Evolutionary conservation across 2,888 invertebrate species (phyloP).

Genomic region (Melieria crassipennis): DNA sequence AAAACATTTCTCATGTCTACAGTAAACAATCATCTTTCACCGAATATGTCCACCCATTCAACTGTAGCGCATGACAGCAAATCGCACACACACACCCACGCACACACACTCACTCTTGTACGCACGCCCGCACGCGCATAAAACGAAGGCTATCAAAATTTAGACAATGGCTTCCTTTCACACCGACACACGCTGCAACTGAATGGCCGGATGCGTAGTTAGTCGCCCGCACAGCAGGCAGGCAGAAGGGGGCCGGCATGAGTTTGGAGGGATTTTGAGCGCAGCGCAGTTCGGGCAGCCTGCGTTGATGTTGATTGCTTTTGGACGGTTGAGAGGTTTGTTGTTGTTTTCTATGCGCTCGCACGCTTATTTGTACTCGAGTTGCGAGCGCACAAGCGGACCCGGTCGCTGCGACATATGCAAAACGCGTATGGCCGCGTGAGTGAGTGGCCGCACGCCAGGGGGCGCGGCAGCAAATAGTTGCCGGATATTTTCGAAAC

Average conservation of each 20-base stretch:
- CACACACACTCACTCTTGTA: not conserved
- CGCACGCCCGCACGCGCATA: not conserved
- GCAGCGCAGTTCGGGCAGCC: not conserved
- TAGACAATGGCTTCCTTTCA: slow-evolving; percentile 12
- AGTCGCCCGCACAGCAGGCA: not conserved
- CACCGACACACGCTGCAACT: not conserved
- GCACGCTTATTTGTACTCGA: too few relatives aligned
- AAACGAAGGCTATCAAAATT: slow-evolving; percentile 20
- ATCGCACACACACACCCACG: not conserved
- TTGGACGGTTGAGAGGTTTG: not conserved
- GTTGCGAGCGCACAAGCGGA: too few relatives aligned
- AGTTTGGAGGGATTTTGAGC: not conserved
- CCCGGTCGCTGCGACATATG: too few relatives aligned
- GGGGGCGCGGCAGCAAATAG: too few relatives aligned
- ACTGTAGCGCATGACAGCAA: too few relatives aligned
- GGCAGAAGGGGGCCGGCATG: not conserved
- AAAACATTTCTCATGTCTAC: too few relatives aligned
- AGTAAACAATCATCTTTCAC: too few relatives aligned
- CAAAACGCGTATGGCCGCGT: too few relatives aligned
- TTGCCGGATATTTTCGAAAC: too few relatives aligned
- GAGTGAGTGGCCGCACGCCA: too few relatives aligned
- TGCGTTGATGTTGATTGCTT: not conserved
- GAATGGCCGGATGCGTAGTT: slow-evolving; percentile 1
- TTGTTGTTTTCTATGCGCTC: too few relatives aligned
- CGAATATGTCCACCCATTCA: too few relatives aligned